A percentile compares a stretch with the other conserved stretches of the same genome.
These are phyloP conservation scores for Phalera bucephala DNA, from an alignment of 2,888 invertebrate species.

Conservation along the genomic window DNA sequence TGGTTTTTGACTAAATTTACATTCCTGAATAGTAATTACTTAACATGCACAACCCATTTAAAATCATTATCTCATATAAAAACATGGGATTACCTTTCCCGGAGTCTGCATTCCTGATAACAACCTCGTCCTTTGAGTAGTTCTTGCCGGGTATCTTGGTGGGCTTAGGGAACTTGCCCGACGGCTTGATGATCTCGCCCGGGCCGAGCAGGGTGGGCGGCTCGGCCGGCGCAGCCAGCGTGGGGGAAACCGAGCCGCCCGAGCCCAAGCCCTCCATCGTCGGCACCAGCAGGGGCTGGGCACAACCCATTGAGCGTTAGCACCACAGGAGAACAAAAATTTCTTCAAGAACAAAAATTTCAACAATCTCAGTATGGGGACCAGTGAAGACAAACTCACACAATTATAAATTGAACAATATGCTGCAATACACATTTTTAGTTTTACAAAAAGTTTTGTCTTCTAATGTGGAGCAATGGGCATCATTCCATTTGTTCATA, in stretches of 20 bases:
- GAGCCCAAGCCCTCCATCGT: constrained; percentile 78
- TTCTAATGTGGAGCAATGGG: too few species aligned
- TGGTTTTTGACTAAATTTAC: too few species aligned
- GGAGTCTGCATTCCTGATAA: constrained; percentile 96
- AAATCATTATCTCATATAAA: constrained; percentile 1
- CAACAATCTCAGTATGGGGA: too few species aligned
- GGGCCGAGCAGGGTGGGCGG: constrained; percentile 86
- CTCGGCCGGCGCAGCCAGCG: constrained; percentile 82
- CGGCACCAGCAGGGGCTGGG: constrained; percentile 73
- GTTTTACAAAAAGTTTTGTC: too few species aligned
- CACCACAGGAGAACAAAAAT: too few species aligned
- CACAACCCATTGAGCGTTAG: too few species aligned
- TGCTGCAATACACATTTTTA: too few species aligned
- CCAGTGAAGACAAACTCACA: too few species aligned
- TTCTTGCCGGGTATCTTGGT: constrained; percentile 96
- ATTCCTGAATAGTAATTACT: too few species aligned
- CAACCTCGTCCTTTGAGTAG: constrained; percentile 97
- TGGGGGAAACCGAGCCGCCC: constrained; percentile 77
- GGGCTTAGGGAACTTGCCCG: constrained; percentile 94
- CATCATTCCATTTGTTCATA: too few species aligned
- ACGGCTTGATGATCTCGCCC: constrained; percentile 93
- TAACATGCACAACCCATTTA: constrained; percentile 25
- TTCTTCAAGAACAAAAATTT: too few species aligned
- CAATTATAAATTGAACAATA: too few species aligned
- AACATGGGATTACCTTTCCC: constrained; percentile 90